phyloP scores from a whole-genome alignment of 2,888 invertebrate species.

The Melanchra persicariae region DNA sequence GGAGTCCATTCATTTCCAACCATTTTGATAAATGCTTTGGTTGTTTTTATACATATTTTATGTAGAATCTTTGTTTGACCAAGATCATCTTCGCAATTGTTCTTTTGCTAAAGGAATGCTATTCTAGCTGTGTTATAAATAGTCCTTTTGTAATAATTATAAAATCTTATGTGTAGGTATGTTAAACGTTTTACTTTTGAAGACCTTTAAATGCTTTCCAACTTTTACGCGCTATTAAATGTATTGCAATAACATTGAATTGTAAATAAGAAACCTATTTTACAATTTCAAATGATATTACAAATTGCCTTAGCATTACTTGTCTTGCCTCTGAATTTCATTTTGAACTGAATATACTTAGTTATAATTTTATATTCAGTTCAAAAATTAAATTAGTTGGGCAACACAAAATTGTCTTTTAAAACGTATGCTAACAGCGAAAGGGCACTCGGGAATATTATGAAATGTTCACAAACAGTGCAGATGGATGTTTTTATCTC shows the following conservation, averaged over 20 bases:
- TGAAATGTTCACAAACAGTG: conserved; percentile 50
- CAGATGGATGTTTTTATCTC: conserved; percentile 69
- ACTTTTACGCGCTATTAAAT: no score
- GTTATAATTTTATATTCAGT: not conserved
- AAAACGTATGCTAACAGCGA: conserved; percentile 14
- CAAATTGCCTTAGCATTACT: no score
- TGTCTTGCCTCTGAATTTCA: not conserved
- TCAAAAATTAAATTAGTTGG: conserved; percentile 30
- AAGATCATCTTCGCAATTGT: not conserved
- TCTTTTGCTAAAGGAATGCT: not conserved
- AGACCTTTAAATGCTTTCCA: not conserved
- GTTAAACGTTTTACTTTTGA: not conserved
- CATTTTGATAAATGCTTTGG: not conserved
- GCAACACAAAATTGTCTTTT: conserved; percentile 18
- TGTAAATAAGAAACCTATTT: no score
- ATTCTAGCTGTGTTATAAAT: no score
- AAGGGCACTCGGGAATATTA: conserved; percentile 54
- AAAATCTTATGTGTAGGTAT: no score
- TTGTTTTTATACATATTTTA: not conserved
- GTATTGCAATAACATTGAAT: not conserved
- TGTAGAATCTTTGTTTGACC: not conserved
- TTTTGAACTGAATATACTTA: no score
- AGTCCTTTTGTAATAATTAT: no score
- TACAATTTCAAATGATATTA: no score
- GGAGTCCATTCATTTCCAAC: conserved; percentile 38